Base-by-base conservation (phyloP, 2,113 vertebrate genomes). In the Sigmodon hispidus region DNA sequence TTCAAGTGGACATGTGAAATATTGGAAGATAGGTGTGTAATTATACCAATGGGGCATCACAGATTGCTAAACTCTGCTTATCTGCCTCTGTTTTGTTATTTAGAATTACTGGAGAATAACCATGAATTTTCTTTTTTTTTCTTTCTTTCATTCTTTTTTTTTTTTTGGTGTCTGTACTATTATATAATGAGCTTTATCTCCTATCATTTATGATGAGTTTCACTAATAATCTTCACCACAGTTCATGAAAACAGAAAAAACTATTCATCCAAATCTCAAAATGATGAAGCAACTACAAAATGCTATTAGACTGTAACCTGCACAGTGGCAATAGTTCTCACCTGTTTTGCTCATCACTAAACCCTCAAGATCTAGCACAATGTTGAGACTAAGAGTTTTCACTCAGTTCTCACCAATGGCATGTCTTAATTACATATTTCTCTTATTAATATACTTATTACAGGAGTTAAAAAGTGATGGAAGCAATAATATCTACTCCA, bases 241-340 rank as follows among this genome's bases (percentile, higher is more conserved):
- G 43, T 7, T 45, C 61, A 26, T 0, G 24, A 31, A 29, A 17
- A 48, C 36, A 80, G 9, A 19, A 90, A 69, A 67, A 52, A 0
- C 16, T 67, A 50, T 65, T 72, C 80, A 24, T 88, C 65, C 43
- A 65, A 90, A 86, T 95, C 48, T 96, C 72, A 89, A 95, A 88
- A 75, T 15, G n/a, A 63, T 4, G 59, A 72, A 10, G 31, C 10
- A 90, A 70, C 84, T n/a, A 73, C 26, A 29, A 89, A 29, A 65
- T 36, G 70, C 10, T 65, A 31, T 26, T 72, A 21, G 84, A 93
- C 92, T n/a, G 2, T 16, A 67, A 87, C 5, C 17, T 50, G 16
- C 29, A 73, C 7, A 77, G 16, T 76, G 36, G 22, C 22, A 87
- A 77, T 19, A 76, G 52, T 59, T 94, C 22, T 59, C 89, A 50